phyloP scores from a whole-genome alignment of 1,140 invertebrate genomes.

The Nebria ingens region DNA sequence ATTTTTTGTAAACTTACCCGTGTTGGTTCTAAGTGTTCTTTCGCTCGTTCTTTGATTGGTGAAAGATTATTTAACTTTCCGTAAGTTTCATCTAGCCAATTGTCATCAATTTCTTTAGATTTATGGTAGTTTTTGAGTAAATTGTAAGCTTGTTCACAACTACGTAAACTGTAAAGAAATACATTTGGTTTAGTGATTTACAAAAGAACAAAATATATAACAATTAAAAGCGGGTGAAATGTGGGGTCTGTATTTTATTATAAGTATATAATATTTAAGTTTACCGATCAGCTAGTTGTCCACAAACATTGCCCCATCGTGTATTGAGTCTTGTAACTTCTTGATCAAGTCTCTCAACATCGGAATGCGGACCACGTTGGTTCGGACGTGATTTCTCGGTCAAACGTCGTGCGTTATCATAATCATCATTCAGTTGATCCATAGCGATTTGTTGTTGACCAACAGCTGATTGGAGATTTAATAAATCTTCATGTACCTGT shows the following conservation, averaged over 20 bases:
- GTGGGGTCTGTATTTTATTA: too few relatives aligned
- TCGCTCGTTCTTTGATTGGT: constrained; percentile 57
- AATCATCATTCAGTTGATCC: constrained; percentile 84
- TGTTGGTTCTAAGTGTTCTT: constrained; percentile 63
- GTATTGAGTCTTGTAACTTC: constrained; percentile 80
- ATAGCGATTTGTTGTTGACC: constrained; percentile 76
- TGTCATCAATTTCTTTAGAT: constrained; percentile 74
- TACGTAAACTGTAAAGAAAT: constrained; percentile 53
- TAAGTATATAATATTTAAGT: neutral
- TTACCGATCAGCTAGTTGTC: constrained; percentile 80
- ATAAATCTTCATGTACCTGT: constrained; percentile 56
- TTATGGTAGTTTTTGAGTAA: constrained; percentile 78
- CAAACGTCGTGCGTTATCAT: constrained; percentile 71
- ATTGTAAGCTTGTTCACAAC: constrained; percentile 75
- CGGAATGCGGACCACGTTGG: constrained; percentile 58
- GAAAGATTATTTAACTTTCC: constrained; percentile 58
- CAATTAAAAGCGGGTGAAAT: too few relatives aligned
- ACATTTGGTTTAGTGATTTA: too few relatives aligned
- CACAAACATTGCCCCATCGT: constrained; percentile 85
- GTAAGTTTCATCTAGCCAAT: constrained; percentile 75
- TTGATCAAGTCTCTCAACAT: constrained; percentile 87
- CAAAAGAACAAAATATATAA: too few relatives aligned
- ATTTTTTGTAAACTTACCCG: constrained; percentile 52
- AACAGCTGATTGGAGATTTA: constrained; percentile 69
- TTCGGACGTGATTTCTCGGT: constrained; percentile 72